phyloP scores from a whole-genome alignment of 2,113 vertebrate species.

The Cavia porcellus region DNA sequence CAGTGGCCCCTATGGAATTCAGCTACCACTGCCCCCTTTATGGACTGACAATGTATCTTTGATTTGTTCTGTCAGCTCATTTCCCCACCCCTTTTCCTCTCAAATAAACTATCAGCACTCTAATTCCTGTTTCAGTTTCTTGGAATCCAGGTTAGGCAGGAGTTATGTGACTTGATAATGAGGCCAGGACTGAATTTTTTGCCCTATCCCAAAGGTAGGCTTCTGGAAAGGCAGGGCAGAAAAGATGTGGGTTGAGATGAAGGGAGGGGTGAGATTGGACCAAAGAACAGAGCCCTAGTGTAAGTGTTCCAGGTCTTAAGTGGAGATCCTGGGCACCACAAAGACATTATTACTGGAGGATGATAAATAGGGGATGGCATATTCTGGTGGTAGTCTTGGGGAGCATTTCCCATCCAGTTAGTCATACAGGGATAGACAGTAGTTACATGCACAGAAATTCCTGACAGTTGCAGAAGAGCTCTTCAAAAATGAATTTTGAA shows the following conservation, averaged over 20 bases:
- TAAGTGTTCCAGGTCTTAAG: not conserved
- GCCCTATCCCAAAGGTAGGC: not conserved
- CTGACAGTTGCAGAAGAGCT: not conserved
- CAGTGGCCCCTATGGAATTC: not conserved
- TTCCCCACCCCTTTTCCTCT: not conserved
- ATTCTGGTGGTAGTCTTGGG: not conserved
- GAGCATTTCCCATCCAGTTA: not conserved
- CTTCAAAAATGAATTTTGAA: not conserved
- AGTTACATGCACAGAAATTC: not conserved
- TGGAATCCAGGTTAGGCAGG: not conserved
- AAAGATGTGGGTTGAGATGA: not conserved
- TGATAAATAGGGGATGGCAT: not conserved
- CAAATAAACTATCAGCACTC: not conserved
- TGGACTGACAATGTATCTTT: not conserved
- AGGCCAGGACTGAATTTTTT: not conserved
- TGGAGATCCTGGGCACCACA: fast-evolving
- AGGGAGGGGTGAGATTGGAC: not conserved
- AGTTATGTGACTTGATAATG: not conserved
- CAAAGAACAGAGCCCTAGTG: not conserved
- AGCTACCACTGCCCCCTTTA: not conserved
- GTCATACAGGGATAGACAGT: not conserved
- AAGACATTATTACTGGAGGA: not conserved
- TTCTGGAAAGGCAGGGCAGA: not conserved
- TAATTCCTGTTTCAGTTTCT: not conserved
- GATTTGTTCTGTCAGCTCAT: not conserved